These are phyloP conservation scores for Oncorhynchus gorbuscha DNA, from an alignment of 2,113 vertebrate species.

Conservation along the genomic window DNA sequence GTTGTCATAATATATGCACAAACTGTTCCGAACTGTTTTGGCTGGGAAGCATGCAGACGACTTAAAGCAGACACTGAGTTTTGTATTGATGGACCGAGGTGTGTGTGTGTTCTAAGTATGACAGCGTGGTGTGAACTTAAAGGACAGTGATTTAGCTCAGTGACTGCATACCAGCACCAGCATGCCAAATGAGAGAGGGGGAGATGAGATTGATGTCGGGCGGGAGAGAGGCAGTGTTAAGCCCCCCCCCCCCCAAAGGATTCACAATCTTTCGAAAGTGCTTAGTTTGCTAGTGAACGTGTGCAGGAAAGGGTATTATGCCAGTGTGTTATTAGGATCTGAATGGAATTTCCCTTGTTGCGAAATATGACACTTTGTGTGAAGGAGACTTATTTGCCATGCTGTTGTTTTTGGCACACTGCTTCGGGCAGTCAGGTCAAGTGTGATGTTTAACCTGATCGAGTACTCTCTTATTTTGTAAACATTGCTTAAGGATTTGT, in stretches of 20 bases:
- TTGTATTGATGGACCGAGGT: background rate
- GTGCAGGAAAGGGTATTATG: too few relatives aligned
- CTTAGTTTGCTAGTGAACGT: background rate
- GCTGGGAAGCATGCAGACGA: too few relatives aligned
- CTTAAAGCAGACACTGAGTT: too few relatives aligned
- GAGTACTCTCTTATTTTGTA: background rate
- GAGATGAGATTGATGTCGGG: too few relatives aligned
- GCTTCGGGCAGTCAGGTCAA: background rate
- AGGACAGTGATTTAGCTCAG: constrained; percentile 17
- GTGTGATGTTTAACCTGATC: background rate
- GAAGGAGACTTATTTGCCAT: background rate
- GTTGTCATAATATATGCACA: too few relatives aligned
- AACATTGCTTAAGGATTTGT: too few relatives aligned
- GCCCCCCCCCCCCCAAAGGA: too few relatives aligned
- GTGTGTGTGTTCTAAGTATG: background rate
- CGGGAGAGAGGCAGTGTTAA: too few relatives aligned
- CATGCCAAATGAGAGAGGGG: background rate
- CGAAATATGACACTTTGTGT: constrained; percentile 4
- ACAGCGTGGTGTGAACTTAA: constrained; percentile 14
- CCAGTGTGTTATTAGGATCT: background rate
- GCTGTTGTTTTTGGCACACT: background rate
- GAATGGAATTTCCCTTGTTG: background rate
- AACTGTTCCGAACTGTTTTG: too few relatives aligned
- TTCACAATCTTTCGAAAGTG: background rate
- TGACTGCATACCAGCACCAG: background rate